Evolutionary conservation across 2,113 vertebrate genomes (phyloP).

Genomic region (Cricetomys ansorgei): DNA sequence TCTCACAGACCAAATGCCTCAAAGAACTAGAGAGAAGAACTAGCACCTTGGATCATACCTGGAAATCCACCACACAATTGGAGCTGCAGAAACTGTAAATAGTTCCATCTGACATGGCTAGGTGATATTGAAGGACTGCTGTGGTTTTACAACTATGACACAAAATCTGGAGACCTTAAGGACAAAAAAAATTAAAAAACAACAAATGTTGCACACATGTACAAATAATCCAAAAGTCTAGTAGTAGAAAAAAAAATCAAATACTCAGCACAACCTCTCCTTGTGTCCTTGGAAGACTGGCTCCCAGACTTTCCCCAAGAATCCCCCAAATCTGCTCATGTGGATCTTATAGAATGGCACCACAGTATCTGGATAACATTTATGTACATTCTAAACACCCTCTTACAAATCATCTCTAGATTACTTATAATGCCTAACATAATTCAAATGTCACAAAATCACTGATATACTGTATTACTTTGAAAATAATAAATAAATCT

Average conservation of each 20-base stretch:
- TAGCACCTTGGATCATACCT: conserved; percentile 87
- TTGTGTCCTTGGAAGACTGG: not conserved
- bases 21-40: conserved; percentile 47
- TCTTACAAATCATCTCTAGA: not conserved
- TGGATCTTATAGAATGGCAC: not conserved
- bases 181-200: conserved; percentile 55
- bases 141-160: conserved; percentile 94
- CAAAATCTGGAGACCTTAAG: conserved; percentile 90
- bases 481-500: not conserved
- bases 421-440: not conserved
- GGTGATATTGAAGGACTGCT: conserved; percentile 93
- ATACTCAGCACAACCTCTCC: not conserved
- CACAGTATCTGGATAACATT: not conserved
- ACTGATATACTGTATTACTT: not conserved
- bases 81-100: conserved; percentile 98
- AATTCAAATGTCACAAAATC: not conserved
- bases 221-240: conserved; percentile 44
- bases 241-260: conserved; percentile 32
- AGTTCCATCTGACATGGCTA: conserved; percentile 97
- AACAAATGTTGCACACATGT: conserved; percentile 2
- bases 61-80: conserved; percentile 93
- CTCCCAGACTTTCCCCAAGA: not conserved
- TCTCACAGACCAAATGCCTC: not conserved
- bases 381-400: not conserved
- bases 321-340: not conserved